phyloP scores from a whole-genome alignment of 2,888 invertebrate genomes.

The Nebria salina region DNA sequence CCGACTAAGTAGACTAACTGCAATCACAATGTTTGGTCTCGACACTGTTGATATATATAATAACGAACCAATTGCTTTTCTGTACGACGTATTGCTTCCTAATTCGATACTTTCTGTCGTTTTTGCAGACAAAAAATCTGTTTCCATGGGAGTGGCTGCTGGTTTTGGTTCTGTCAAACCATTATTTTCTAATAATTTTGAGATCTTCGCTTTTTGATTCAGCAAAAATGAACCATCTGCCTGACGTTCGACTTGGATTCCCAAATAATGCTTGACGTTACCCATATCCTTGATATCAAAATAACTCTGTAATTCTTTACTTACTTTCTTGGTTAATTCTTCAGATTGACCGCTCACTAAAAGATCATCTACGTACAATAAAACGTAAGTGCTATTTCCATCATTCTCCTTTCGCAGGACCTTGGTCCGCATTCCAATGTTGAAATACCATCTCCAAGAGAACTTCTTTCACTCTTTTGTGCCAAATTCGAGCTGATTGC shows the following conservation, averaged over 20 bases:
- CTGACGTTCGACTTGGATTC: conserved; percentile 14
- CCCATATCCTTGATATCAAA: conserved; percentile 21
- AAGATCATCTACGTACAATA: conserved; percentile 24
- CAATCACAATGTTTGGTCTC: conserved; percentile 22
- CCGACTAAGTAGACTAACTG: conserved; percentile 9
- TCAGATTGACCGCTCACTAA: conserved; percentile 18
- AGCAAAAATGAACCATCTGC: conserved; percentile 20
- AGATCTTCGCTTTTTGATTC: conserved; percentile 10
- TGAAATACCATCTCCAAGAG: conserved; percentile 14
- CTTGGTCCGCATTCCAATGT: conserved; percentile 22
- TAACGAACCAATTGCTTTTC: conserved; percentile 29
- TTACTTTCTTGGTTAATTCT: conserved; percentile 20
- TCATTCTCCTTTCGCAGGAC: conserved; percentile 19
- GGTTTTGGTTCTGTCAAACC: neutral
- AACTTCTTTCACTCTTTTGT: conserved; percentile 18
- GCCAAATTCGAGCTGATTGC: conserved; percentile 25
- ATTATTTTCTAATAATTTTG: neutral
- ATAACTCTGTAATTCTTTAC: conserved; percentile 11
- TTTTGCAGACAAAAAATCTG: conserved; percentile 10
- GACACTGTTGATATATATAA: conserved; percentile 28
- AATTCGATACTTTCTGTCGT: conserved; percentile 12
- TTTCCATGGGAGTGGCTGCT: conserved; percentile 23
- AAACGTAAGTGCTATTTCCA: conserved; percentile 13
- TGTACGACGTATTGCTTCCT: conserved; percentile 15
- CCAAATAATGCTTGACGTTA: conserved; percentile 11